Evolutionary conservation across 2,797 vertebrate species (phyloP).

Genomic region (Micropoecilia bifurca): DNA sequence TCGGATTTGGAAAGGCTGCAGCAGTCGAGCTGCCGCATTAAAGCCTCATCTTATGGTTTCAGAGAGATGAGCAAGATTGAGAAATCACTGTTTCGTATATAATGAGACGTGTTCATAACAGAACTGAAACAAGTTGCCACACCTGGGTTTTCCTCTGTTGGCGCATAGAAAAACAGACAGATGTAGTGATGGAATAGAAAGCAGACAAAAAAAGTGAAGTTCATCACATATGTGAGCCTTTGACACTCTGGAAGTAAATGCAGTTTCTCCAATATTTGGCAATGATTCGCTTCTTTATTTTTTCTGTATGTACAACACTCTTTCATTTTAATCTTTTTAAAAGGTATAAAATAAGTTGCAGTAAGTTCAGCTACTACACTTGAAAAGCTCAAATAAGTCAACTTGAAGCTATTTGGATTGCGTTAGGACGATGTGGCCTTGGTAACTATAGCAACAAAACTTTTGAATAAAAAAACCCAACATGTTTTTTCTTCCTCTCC

Average conservation of each 20-base stretch:
- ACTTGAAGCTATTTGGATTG: not conserved
- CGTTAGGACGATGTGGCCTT: constrained; percentile 4
- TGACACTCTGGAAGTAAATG: constrained; percentile 17
- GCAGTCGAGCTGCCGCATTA: constrained; percentile 2
- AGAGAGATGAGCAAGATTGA: constrained; percentile 2
- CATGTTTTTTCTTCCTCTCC: constrained; percentile 16
- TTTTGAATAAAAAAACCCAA: constrained; percentile 1
- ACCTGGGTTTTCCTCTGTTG: constrained; percentile 57
- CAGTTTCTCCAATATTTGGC: not conserved
- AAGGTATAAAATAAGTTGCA: not conserved
- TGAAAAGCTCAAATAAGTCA: not conserved
- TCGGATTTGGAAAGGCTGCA: not conserved
- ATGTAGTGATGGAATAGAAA: constrained; percentile 15
- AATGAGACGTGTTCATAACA: constrained; percentile 48
- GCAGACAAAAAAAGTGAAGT: constrained; percentile 23
- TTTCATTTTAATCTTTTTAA: not conserved
- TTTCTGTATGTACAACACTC: not conserved
- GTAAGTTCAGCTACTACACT: not conserved
- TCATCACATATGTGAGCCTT: constrained; percentile 1
- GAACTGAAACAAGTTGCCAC: constrained; percentile 68
- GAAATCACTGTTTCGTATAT: constrained; percentile 19
- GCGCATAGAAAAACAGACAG: constrained; percentile 30
- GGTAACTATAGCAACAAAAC: constrained; percentile 34
- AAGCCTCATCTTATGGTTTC: constrained; percentile 16
- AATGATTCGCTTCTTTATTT: not conserved